These are phyloP conservation scores for Ranitomeya variabilis DNA, from an alignment of 2,113 vertebrate species.

Conservation along the genomic window DNA sequence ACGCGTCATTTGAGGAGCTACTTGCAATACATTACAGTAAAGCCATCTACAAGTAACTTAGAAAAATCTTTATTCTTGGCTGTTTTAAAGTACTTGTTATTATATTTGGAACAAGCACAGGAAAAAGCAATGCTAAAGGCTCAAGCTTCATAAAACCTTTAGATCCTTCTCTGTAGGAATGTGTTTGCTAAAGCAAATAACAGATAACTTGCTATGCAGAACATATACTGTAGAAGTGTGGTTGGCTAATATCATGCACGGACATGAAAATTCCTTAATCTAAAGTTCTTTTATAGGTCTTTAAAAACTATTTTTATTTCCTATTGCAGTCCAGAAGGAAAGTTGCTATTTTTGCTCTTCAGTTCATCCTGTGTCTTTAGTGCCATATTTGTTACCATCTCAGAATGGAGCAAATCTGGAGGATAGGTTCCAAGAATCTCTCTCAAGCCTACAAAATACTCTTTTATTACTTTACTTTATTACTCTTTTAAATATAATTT, in stretches of 20 bases:
- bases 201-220: slow-evolving; percentile 6
- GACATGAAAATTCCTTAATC: slow-evolving; percentile 9
- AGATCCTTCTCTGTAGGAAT: slow-evolving; percentile 42
- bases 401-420: too few species aligned
- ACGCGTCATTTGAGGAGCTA: neutral
- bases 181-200: slow-evolving; percentile 46
- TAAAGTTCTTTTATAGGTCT: neutral
- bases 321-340: neutral
- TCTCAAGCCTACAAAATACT: too few species aligned
- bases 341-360: neutral
- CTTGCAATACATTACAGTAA: neutral
- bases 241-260: slow-evolving; percentile 6
- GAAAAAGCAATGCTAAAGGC: slow-evolving; percentile 45
- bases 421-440: too few species aligned
- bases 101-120: slow-evolving; percentile 48
- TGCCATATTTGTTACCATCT: neutral
- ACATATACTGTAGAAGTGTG: neutral
- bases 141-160: slow-evolving; percentile 46
- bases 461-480: too few species aligned
- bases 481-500: too few species aligned
- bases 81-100: slow-evolving; percentile 22
- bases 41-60: slow-evolving; percentile 36
- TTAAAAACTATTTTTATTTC: neutral
- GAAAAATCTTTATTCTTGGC: slow-evolving; percentile 37
- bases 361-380: neutral